phyloP scores from a whole-genome alignment of 2,888 invertebrate genomes.

The Tholera decimalis region DNA sequence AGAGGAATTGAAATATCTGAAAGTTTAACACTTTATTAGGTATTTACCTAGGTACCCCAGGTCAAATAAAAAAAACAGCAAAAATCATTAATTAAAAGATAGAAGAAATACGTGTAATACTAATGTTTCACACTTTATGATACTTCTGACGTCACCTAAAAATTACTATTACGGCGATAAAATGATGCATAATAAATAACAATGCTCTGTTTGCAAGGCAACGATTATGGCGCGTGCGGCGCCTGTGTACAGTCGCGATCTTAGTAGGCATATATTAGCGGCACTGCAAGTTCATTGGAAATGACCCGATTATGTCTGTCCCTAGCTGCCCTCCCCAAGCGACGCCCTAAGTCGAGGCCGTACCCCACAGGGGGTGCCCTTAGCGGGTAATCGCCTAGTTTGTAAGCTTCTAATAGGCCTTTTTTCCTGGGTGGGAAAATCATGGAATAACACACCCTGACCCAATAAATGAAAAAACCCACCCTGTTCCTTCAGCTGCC shows the following conservation, averaged over 20 bases:
- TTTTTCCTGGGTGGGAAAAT: no score
- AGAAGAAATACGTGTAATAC: slow-evolving; percentile 4
- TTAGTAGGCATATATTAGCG: slow-evolving; percentile 47
- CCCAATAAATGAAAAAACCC: no score
- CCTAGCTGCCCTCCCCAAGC: no score
- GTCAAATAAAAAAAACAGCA: background rate
- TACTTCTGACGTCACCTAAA: slow-evolving; percentile 24
- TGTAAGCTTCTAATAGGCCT: no score
- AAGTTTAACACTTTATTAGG: background rate
- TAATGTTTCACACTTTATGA: slow-evolving; percentile 26
- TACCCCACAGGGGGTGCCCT: no score
- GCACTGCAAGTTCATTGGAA: slow-evolving; percentile 66
- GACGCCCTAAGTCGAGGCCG: no score
- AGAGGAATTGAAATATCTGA: background rate
- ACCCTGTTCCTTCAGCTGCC: no score
- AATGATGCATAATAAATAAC: slow-evolving; percentile 22
- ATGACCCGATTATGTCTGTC: no score
- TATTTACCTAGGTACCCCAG: no score
- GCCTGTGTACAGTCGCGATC: slow-evolving; percentile 24
- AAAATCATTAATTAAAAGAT: background rate
- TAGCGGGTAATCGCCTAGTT: no score
- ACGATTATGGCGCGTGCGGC: slow-evolving; percentile 12
- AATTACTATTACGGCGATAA: slow-evolving; percentile 33
- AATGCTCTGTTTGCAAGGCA: slow-evolving; percentile 34
- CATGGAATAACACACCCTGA: no score